Evolutionary conservation across 2,888 invertebrate species (phyloP), one percentile per base, ranked within the genome.

Genomic region (Agriopis marginaria): DNA sequence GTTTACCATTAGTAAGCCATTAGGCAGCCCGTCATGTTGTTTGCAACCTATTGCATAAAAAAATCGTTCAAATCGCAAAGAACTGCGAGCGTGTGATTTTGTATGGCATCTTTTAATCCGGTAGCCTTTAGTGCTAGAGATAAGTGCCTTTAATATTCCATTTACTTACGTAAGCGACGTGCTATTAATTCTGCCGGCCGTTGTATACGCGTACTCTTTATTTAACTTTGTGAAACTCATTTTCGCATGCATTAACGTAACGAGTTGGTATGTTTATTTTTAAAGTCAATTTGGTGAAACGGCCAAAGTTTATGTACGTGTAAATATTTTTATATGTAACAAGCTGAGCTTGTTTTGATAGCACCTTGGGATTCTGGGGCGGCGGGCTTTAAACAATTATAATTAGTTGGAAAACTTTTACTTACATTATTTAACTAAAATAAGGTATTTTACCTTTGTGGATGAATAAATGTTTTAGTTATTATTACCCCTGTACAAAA

Each of bases 211-310:
- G 55, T 63, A 66, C 70, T 69, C 71, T 67, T 71, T 75, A 75
- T 75, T 73, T 74, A 72, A 76, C 73, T 75, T 76, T 68, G 71
- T 59, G 60, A 71, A 73, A 75, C 72, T 73, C 75, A 73, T 74
- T 74, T 73, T 76, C 73, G 71, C 62, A 71, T 71, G 71, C 76
- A 75, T 76, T 75, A 75, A 70, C 70, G 63, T 75, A 75, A 76
- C 72, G 73, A 76, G 75, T 70, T 71, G 59, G 45, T 54, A 44
- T 73, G 72, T 70, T 72, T 73, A 73, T 74, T 74, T 76, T 73
- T 63, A 64, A 72, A 72, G 71, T 70, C 63, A 72, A 76, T 73
- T 74, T 73, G 63, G 63, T 69, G 70, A 62, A 72, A 73, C 65
- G 70, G n/a, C 72, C 47, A 47, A 68, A 73, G 66, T 68, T 44